Evolutionary conservation across 2,888 invertebrate genomes (phyloP).

Genomic region (Crepidodera aurea): DNA sequence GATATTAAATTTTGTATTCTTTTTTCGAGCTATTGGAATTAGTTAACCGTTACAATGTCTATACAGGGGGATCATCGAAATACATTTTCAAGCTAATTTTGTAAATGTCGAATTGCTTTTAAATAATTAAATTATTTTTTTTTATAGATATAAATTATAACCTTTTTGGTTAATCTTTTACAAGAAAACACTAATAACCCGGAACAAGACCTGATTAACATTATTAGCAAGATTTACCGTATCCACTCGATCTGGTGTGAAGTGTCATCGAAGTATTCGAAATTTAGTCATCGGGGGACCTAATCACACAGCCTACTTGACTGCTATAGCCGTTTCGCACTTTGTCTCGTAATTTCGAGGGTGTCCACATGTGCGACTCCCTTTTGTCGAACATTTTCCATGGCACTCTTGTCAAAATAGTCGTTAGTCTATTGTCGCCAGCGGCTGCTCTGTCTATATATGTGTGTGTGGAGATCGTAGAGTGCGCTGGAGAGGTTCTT

Average conservation of each 20-base stretch:
- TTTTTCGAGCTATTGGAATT: too few relatives aligned
- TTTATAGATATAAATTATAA: too few relatives aligned
- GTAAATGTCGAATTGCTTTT: too few relatives aligned
- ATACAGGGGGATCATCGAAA: too few relatives aligned
- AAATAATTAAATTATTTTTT: too few relatives aligned
- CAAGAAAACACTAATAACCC: too few relatives aligned
- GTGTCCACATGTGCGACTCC: conserved; percentile 39
- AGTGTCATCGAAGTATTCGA: background rate
- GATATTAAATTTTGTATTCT: too few relatives aligned
- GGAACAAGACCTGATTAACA: too few relatives aligned
- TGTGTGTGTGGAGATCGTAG: background rate
- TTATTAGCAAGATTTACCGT: too few relatives aligned
- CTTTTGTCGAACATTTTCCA: conserved; percentile 43
- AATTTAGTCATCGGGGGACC: conserved; percentile 10
- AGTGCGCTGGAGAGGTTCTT: conserved; percentile 16
- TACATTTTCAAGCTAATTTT: too few relatives aligned
- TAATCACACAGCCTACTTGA: conserved; percentile 32
- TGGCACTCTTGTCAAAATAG: conserved; percentile 52
- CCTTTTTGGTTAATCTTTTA: too few relatives aligned
- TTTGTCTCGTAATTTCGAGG: conserved; percentile 34
- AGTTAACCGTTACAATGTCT: too few relatives aligned
- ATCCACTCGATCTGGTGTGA: background rate
- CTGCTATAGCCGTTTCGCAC: conserved; percentile 31
- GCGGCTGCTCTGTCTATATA: background rate
- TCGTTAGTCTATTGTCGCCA: conserved; percentile 41